These are phyloP conservation scores for Oreortyx pictus DNA, from an alignment of 2,797 vertebrate species.

Conservation along the genomic window DNA sequence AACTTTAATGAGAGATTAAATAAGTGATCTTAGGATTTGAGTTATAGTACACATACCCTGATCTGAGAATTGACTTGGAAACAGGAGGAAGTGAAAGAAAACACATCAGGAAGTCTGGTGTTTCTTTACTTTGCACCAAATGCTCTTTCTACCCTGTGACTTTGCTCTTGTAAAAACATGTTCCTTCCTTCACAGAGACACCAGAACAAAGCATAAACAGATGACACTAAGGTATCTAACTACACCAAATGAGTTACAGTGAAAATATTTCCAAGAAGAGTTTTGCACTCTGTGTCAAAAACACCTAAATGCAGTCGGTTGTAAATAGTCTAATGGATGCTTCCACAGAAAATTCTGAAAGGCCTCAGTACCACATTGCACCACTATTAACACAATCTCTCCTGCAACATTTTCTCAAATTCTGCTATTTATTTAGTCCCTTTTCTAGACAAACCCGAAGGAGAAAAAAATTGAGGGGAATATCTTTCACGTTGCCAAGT, in stretches of 20 bases:
- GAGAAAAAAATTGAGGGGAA: background rate
- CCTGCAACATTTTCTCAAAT: background rate
- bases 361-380: background rate
- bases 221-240: background rate
- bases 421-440: background rate
- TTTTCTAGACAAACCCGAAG: background rate
- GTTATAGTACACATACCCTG: background rate
- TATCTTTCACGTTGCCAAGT: background rate
- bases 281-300: background rate
- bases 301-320: background rate
- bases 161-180: background rate
- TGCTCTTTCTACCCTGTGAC: background rate
- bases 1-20: slow-evolving; percentile 31
- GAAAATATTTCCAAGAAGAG: background rate
- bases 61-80: slow-evolving; percentile 9
- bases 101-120: background rate
- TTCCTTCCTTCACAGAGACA: background rate
- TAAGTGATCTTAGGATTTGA: background rate
- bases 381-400: background rate
- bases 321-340: background rate
- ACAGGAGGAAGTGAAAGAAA: background rate
- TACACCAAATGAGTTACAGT: background rate
- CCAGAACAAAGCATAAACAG: background rate
- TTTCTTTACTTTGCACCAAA: background rate
- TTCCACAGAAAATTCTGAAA: background rate